Evolutionary conservation across 2,797 vertebrate genomes (phyloP).

Genomic region (Anguilla anguilla): DNA sequence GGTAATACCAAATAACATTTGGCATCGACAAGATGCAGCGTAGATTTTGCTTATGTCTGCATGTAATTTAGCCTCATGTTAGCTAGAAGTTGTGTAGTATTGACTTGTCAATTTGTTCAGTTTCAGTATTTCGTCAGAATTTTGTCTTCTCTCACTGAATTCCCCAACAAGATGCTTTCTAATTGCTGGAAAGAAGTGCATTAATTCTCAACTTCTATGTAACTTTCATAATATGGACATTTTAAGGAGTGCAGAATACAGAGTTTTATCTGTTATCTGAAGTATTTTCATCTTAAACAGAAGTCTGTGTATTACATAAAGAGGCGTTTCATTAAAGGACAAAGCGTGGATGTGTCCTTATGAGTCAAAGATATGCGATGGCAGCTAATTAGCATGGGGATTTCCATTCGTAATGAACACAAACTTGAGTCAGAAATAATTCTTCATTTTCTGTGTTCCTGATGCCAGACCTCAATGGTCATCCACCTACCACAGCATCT

Average conservation of each 20-base stretch:
- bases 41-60: neutral
- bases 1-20: neutral
- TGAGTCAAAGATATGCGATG: neutral
- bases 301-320: neutral
- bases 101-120: neutral
- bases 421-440: constrained; percentile 4
- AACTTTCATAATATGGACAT: neutral
- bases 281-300: neutral
- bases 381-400: neutral
- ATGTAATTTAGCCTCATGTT: neutral
- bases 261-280: neutral
- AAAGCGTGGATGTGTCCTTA: neutral
- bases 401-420: neutral
- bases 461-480: neutral
- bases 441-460: neutral
- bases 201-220: neutral
- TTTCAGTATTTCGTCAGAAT: neutral
- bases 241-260: neutral
- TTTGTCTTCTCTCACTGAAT: neutral
- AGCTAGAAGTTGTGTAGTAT: neutral
- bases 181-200: neutral
- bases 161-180: neutral
- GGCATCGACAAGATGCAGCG: neutral
- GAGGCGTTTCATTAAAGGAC: constrained; percentile 1
- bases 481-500: neutral